phyloP scores from a whole-genome alignment of 1,140 invertebrate species.

The Pectinophora gossypiella region DNA sequence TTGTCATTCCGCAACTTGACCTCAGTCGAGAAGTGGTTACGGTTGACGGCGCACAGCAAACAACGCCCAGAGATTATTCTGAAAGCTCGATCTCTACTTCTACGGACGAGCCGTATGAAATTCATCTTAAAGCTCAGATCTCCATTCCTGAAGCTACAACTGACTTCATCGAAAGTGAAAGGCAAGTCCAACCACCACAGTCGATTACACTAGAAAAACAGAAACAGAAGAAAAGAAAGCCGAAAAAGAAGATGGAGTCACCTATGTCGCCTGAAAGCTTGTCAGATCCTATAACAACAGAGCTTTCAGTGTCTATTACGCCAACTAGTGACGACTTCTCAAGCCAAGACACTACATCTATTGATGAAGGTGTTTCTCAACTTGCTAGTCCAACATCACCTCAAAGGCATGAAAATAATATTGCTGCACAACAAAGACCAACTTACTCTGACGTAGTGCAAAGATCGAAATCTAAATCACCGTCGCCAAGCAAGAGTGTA shows the following conservation, averaged over 20 bases:
- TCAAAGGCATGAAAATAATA: constrained; percentile 13
- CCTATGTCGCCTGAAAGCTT: constrained; percentile 61
- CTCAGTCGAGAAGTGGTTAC: constrained; percentile 40
- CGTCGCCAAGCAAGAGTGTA: constrained; percentile 53
- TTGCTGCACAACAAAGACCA: constrained; percentile 33
- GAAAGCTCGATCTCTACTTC: constrained; percentile 67
- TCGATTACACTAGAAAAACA: constrained; percentile 50
- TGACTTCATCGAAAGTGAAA: constrained; percentile 56
- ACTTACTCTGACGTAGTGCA: constrained; percentile 72
- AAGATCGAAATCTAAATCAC: constrained; percentile 70
- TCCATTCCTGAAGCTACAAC: constrained; percentile 73
- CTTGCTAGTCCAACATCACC: constrained; percentile 35
- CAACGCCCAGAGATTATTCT: constrained; percentile 67
- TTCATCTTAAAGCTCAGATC: constrained; percentile 78
- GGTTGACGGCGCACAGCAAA: constrained; percentile 70
- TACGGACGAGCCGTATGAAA: constrained; percentile 78
- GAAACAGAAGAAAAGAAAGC: constrained; percentile 61
- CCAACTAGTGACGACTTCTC: constrained; percentile 64
- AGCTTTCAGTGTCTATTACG: constrained; percentile 60
- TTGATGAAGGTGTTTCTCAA: constrained; percentile 70
- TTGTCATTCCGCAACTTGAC: constrained; percentile 29
- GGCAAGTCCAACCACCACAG: constrained; percentile 34
- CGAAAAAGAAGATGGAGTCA: constrained; percentile 51
- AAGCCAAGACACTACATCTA: constrained; percentile 60
- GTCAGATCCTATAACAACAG: constrained; percentile 72